Conservation (phyloP, 1,140 invertebrate species). For the Galendromus occidentalis region DNA sequence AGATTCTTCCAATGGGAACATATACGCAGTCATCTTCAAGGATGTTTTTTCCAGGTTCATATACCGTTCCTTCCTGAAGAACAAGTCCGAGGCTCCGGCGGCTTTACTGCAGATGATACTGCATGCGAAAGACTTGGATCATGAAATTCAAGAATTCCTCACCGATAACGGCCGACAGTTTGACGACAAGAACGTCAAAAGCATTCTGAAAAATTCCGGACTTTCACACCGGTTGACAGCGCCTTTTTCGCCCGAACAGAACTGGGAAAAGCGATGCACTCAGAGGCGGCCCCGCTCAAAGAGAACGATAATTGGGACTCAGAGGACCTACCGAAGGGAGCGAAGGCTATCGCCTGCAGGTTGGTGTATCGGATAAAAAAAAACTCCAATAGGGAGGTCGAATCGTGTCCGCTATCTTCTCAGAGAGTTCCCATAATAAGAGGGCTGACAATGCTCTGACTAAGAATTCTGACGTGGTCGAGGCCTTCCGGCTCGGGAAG, state of each 20-base stretch:
- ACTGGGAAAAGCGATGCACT: constrained; percentile 12
- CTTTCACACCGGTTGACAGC: constrained; percentile 15
- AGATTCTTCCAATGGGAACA: constrained; percentile 1
- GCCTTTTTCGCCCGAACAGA: constrained; percentile 15
- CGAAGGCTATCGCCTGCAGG: constrained; percentile 25
- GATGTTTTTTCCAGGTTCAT: constrained; percentile 10
- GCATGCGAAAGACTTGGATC: background rate
- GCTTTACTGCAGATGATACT: background rate
- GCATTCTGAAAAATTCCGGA: constrained; percentile 2
- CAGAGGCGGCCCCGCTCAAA: no score
- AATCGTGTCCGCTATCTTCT: no score
- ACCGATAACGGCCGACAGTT: constrained; percentile 17
- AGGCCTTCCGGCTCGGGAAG: no score
- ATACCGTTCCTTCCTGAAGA: constrained; percentile 10
- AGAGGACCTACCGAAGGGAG: constrained; percentile 25
- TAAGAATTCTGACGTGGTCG: no score
- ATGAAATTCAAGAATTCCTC: constrained; percentile 6
- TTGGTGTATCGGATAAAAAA: constrained; percentile 30
- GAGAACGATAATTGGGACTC: constrained; percentile 21
- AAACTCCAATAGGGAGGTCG: no score
- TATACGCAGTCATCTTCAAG: constrained; percentile 15
- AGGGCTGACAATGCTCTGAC: no score
- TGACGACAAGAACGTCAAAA: constrained; percentile 5
- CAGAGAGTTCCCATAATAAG: no score
- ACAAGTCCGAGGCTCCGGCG: constrained; percentile 11